Percentiles rank a stretch among this genome's conserved stretches.
Evolutionary conservation across 2,797 vertebrate genomes (phyloP).

Genomic region (Cossypha polioptera): DNA sequence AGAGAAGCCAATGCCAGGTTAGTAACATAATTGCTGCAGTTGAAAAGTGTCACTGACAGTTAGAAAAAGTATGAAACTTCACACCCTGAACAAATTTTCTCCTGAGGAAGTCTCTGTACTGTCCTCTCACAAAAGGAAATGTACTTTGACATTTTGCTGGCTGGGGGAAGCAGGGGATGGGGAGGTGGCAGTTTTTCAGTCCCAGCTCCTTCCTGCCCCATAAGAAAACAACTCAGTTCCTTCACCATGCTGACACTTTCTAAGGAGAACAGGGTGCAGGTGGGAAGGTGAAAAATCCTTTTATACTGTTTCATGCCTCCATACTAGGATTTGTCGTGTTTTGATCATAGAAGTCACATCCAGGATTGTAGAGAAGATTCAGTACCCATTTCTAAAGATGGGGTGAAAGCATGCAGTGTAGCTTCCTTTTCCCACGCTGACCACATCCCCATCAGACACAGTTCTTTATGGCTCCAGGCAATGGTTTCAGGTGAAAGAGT

Average conservation of each 20-base stretch:
- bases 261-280: fast-evolving
- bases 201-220: neutral
- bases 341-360: neutral
- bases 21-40: neutral
- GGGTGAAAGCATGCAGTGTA: neutral
- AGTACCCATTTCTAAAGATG: neutral
- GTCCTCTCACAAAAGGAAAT: neutral
- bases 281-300: neutral
- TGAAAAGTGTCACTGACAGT: neutral
- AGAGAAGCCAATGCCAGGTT: neutral
- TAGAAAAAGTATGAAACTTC: neutral
- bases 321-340: neutral
- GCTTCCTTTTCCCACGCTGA: neutral
- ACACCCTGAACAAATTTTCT: neutral
- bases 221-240: neutral
- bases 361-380: neutral
- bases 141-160: neutral
- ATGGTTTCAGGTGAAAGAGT: neutral
- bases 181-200: neutral
- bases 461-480: neutral
- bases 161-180: neutral
- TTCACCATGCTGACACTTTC: neutral
- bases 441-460: neutral
- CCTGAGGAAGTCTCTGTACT: neutral
- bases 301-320: neutral